A percentile compares a stretch with the other conserved stretches of the same genome.
phyloP scores from a whole-genome alignment of 2,888 invertebrate species.

The Pheosia tremula region DNA sequence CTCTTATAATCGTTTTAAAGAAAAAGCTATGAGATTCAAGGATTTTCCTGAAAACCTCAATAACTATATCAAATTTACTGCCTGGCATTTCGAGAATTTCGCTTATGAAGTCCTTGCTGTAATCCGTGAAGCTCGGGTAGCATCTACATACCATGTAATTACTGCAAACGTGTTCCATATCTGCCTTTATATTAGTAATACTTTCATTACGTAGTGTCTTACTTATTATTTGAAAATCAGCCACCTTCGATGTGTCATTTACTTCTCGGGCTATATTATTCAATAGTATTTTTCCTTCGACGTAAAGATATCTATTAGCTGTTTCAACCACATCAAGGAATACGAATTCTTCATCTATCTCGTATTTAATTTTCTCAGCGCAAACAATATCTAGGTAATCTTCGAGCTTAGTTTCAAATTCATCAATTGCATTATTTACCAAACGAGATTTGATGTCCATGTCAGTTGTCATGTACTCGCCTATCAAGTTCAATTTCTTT shows the following conservation, averaged over 20 bases:
- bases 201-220: slow-evolving; percentile 25
- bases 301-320: slow-evolving; percentile 31
- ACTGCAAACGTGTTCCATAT: slow-evolving; percentile 42
- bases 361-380: background rate
- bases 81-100: slow-evolving; percentile 44
- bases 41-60: slow-evolving; percentile 19
- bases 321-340: slow-evolving; percentile 43
- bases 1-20: slow-evolving; percentile 37
- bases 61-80: slow-evolving; percentile 27
- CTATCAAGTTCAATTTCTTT: background rate
- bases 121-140: slow-evolving; percentile 51
- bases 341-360: slow-evolving; percentile 34
- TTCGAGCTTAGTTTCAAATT: slow-evolving; percentile 16
- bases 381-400: slow-evolving; percentile 15
- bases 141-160: slow-evolving; percentile 42
- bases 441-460: slow-evolving; percentile 8
- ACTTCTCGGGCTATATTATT: slow-evolving; percentile 22
- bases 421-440: background rate
- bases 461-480: slow-evolving; percentile 9
- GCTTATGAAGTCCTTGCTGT: slow-evolving; percentile 41
- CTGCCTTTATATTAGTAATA: slow-evolving; percentile 36
- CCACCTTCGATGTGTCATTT: background rate
- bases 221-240: slow-evolving; percentile 11
- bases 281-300: slow-evolving; percentile 28
- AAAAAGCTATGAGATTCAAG: slow-evolving; percentile 26